Percentiles rank a stretch among this genome's conserved stretches.
Evolutionary conservation across 1,140 invertebrate species (phyloP).

Genomic region (Meteorus sp.): DNA sequence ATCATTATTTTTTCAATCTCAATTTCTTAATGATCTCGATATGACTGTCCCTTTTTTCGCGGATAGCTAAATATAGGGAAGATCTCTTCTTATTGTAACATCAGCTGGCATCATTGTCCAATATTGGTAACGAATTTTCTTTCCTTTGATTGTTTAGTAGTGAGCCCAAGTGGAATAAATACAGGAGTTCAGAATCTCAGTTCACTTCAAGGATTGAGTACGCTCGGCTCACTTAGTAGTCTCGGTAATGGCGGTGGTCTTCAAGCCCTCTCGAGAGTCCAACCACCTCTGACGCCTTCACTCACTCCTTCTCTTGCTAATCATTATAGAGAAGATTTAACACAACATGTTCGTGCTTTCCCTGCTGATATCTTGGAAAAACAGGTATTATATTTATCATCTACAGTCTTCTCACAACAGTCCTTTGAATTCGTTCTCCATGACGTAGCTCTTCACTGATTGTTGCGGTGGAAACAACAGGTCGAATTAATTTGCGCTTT

Average conservation of each 20-base stretch:
- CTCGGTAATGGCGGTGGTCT: conserved; percentile 57
- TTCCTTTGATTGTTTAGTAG: conserved; percentile 42
- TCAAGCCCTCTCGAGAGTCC: conserved; percentile 57
- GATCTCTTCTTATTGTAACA: too few species aligned
- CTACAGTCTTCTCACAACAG: conserved; percentile 7
- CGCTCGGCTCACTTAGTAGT: conserved; percentile 55
- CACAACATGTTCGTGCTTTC: conserved; percentile 89
- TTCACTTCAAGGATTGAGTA: conserved; percentile 60
- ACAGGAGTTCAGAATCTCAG: conserved; percentile 57
- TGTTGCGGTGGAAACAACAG: too few species aligned
- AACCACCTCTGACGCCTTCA: conserved; percentile 63
- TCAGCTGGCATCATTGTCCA: too few species aligned
- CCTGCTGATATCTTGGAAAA: conserved; percentile 89
- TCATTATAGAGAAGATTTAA: conserved; percentile 88
- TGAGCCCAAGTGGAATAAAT: conserved; percentile 55
- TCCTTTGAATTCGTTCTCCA: too few species aligned
- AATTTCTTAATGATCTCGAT: too few species aligned
- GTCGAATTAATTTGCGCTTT: too few species aligned
- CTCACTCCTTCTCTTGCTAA: conserved; percentile 88
- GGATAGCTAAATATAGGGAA: too few species aligned
- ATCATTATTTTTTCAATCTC: too few species aligned
- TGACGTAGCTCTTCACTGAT: too few species aligned
- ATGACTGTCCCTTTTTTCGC: too few species aligned
- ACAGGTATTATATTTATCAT: conserved; percentile 68
- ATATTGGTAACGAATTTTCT: conserved; percentile 8